Evolutionary conservation across 2,797 vertebrate species (phyloP).

Genomic region (Tapirus indicus): DNA sequence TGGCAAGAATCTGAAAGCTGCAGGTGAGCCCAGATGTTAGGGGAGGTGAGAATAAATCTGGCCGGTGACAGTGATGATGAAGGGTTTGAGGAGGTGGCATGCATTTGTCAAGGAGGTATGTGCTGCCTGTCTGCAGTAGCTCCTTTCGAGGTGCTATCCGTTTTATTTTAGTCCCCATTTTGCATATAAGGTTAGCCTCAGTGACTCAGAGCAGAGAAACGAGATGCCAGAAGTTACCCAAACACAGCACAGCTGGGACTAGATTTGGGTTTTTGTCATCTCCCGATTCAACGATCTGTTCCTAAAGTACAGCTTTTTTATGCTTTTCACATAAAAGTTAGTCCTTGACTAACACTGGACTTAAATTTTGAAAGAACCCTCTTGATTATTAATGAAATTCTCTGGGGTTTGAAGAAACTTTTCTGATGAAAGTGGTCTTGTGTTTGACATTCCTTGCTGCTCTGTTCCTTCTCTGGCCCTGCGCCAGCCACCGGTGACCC

Average conservation of each 20-base stretch:
- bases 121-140: neutral
- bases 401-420: neutral
- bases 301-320: neutral
- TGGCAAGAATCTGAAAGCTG: neutral
- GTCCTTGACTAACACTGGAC: neutral
- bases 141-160: neutral
- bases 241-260: constrained; percentile 42
- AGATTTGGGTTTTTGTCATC: neutral
- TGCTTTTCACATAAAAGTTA: neutral
- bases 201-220: neutral
- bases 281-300: neutral
- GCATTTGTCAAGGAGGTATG: neutral
- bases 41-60: neutral
- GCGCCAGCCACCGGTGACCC: accelerated
- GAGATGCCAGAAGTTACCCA: neutral
- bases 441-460: neutral
- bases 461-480: neutral
- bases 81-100: neutral
- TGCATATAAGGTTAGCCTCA: constrained; percentile 7
- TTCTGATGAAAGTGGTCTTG: neutral
- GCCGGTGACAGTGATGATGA: neutral
- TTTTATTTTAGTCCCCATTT: neutral
- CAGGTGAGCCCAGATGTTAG: neutral
- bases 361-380: neutral
- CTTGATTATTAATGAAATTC: neutral